phyloP scores from a whole-genome alignment of 2,888 invertebrate genomes.

The Apamea crenata region DNA sequence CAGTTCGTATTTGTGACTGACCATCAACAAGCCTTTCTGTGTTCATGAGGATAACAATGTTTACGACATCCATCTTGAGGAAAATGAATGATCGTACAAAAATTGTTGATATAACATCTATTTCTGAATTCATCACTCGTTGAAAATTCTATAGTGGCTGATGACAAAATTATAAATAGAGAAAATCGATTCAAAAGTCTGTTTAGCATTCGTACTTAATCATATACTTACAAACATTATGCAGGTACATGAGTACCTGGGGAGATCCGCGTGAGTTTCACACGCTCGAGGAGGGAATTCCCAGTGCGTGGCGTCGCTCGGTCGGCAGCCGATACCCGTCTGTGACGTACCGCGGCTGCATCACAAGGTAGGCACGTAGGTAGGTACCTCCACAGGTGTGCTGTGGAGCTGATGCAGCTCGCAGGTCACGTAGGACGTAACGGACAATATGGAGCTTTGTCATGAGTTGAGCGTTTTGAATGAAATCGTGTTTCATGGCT shows the following conservation, averaged over 20 bases:
- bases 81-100: background rate
- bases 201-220: conserved; percentile 21
- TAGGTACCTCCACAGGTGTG: conserved; percentile 51
- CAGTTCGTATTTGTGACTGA: background rate
- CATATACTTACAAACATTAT: background rate
- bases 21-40: background rate
- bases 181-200: conserved; percentile 26
- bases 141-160: background rate
- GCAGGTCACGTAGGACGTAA: conserved; percentile 66
- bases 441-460: conserved; percentile 44
- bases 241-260: conserved; percentile 21
- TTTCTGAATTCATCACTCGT: background rate
- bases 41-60: too few species aligned
- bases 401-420: conserved; percentile 58
- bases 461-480: conserved; percentile 17
- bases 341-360: conserved; percentile 64
- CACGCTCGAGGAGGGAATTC: conserved; percentile 73
- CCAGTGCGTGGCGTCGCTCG: conserved; percentile 56
- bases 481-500: conserved; percentile 7
- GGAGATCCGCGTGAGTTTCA: conserved; percentile 62
- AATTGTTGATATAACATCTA: background rate
- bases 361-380: conserved; percentile 53
- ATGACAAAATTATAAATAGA: conserved; percentile 32
- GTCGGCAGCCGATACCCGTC: conserved; percentile 20
- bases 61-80: too few species aligned